Evolutionary conservation across 2,797 vertebrate species (phyloP), one percentile per base, ranked within the genome.

Genomic region (Galaxias olidus): DNA sequence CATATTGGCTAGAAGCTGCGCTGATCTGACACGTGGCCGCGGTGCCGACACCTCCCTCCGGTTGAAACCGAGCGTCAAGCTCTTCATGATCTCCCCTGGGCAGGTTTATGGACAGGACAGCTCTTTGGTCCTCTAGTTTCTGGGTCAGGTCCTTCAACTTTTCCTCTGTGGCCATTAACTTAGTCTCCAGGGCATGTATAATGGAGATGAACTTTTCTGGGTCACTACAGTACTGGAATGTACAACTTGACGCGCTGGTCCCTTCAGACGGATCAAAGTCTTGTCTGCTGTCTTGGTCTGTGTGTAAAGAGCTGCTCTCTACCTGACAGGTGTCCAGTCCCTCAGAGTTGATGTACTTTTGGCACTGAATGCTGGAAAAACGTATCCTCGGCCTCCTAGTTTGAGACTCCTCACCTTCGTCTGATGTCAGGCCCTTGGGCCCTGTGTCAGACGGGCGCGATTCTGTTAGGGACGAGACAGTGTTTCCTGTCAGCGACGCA

Each of bases 331-430:
- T 87, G 51, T 95, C 94, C 0, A 90, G 76, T 19, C 89, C 90
- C 0, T 96, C 94, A 0, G 90, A 75, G 20, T 87, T 91, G 7
- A 91, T 85, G 40, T 97, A 97, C 76, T 93, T 96, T 86, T 99
- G 96, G 86, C 96, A 96, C 76, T 98, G 96, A 80, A 98, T 98
- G 19, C 86, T 96, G 0, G 96, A 96, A 84, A 98, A 98, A 9
- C 94, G 92, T 70, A 98, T 98, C 71, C 94, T 93, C 84, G 94
- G 96, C 69, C 93, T 93, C 81, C 96, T 97, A 57, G 90, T 73
- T 43, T 92, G 87, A 50, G 90, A 83, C 50, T 86, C 80, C 66
- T 91, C 94, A 11, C 86, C 74, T 30, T 95, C 93, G 1, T 83
- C 69, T 44, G 88, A 90, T 69, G 68, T 78, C 57, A 87, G 88